These are phyloP conservation scores for Drosophila rellima DNA, from an alignment of 2,888 invertebrate genomes.

Conservation along the genomic window DNA sequence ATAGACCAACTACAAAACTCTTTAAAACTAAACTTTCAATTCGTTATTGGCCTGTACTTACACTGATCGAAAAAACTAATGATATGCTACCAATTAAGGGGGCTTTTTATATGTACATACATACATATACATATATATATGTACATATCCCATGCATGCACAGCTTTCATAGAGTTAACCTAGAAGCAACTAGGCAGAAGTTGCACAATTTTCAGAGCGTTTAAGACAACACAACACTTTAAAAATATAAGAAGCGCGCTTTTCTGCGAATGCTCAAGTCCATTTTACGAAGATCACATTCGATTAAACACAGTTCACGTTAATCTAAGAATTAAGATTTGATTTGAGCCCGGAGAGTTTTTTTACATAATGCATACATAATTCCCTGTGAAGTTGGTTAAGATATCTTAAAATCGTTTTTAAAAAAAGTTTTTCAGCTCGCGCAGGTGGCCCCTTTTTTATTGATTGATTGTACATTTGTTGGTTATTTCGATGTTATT, in stretches of 20 bases:
- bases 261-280: background rate
- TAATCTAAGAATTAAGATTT: too few relatives aligned
- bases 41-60: background rate
- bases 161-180: background rate
- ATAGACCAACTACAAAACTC: constrained; percentile 3
- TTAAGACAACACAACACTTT: background rate
- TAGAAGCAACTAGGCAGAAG: background rate
- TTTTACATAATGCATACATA: too few relatives aligned
- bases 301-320: background rate
- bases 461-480: too few relatives aligned
- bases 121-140: too few relatives aligned
- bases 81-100: background rate
- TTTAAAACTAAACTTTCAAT: constrained; percentile 2
- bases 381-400: too few relatives aligned
- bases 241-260: background rate
- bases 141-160: too few relatives aligned
- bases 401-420: too few relatives aligned
- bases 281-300: background rate
- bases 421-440: too few relatives aligned
- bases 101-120: too few relatives aligned
- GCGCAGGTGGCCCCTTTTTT: too few relatives aligned
- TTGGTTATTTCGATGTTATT: too few relatives aligned
- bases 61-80: background rate
- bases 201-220: background rate
- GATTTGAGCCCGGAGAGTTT: too few relatives aligned